Evolutionary conservation across 2,113 vertebrate species (phyloP).

Genomic region (Cochlearius cochlearius): DNA sequence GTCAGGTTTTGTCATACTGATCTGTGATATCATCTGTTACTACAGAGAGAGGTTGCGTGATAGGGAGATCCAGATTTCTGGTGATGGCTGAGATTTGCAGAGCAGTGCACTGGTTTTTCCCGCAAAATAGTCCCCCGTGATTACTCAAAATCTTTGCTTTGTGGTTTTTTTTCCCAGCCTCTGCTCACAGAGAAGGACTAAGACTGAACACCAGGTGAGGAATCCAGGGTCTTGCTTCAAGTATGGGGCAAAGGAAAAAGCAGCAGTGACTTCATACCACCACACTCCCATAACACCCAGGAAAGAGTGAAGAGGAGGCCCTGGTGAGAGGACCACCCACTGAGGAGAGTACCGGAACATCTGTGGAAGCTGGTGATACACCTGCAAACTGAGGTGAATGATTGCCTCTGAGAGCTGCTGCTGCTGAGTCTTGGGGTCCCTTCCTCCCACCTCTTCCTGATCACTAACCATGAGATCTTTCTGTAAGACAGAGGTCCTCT

Average conservation of each 20-base stretch:
- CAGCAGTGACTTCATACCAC: constrained; percentile 6
- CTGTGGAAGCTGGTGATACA: background rate
- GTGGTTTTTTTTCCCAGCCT: constrained; percentile 53
- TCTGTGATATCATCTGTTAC: background rate
- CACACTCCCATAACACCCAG: background rate
- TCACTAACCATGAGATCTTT: background rate
- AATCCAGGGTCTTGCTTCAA: background rate
- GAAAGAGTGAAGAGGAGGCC: constrained; percentile 10
- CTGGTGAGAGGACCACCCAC: background rate
- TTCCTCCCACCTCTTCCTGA: background rate
- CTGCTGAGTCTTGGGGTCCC: background rate
- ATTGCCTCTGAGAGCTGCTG: background rate
- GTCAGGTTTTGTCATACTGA: background rate
- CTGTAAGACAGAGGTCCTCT: constrained; percentile 43
- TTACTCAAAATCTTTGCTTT: background rate
- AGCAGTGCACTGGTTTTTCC: background rate
- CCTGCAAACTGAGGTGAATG: background rate
- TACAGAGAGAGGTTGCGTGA: background rate
- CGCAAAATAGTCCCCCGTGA: background rate
- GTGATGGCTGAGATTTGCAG: background rate
- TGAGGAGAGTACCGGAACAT: background rate
- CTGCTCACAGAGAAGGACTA: constrained; percentile 45
- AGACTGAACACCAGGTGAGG: background rate
- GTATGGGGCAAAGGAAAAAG: background rate
- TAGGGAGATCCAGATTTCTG: background rate